Evolutionary conservation across 1,140 invertebrate species (phyloP).

Genomic region (Heliothis subflexa): DNA sequence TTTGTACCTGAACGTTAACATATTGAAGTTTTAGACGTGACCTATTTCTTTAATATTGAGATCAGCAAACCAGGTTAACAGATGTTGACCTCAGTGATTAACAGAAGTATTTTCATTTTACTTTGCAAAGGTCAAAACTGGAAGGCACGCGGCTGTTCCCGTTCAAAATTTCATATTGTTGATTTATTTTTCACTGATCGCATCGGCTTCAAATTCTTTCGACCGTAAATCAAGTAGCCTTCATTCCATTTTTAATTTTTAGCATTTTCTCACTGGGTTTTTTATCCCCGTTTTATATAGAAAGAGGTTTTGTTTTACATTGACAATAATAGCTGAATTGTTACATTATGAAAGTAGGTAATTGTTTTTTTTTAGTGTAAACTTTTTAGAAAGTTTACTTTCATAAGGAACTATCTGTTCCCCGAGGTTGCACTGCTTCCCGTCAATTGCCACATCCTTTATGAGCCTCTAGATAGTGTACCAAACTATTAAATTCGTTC

Average conservation of each 20-base stretch:
- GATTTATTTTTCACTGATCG: constrained; percentile 41
- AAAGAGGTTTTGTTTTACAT: too few relatives aligned
- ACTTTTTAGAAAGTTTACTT: too few relatives aligned
- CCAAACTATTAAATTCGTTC: too few relatives aligned
- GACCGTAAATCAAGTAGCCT: not conserved
- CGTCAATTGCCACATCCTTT: too few relatives aligned
- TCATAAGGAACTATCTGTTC: too few relatives aligned
- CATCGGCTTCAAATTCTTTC: not conserved
- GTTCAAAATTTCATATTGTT: constrained; percentile 37
- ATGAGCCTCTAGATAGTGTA: too few relatives aligned
- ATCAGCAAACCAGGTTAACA: constrained; percentile 51
- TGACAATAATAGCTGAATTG: too few relatives aligned
- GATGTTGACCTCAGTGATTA: constrained; percentile 49
- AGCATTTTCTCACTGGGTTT: not conserved
- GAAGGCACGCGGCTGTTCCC: not conserved
- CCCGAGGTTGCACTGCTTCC: too few relatives aligned
- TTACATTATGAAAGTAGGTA: too few relatives aligned
- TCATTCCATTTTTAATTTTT: constrained; percentile 14
- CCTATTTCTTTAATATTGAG: constrained; percentile 53
- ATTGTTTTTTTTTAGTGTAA: too few relatives aligned
- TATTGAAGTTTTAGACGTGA: constrained; percentile 47
- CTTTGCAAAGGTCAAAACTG: constrained; percentile 22
- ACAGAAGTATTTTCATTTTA: constrained; percentile 11
- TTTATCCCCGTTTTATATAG: not conserved
- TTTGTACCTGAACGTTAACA: constrained; percentile 10